phyloP scores from a whole-genome alignment of 2,888 invertebrate genomes.

The Busseola fusca region DNA sequence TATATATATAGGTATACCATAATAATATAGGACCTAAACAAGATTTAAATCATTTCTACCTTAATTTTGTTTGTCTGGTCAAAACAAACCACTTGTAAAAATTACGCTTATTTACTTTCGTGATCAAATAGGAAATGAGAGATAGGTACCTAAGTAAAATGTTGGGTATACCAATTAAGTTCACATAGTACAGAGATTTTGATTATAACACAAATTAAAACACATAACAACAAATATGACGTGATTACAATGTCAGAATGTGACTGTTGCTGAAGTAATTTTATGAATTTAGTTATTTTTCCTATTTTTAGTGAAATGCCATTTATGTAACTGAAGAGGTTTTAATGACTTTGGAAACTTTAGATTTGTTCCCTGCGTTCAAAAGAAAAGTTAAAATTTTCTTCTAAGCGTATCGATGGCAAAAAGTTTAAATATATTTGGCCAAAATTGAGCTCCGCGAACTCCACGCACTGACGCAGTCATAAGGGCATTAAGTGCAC shows the following conservation, averaged over 20 bases:
- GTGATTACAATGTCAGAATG: constrained; percentile 48
- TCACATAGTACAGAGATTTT: constrained; percentile 64
- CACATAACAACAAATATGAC: constrained; percentile 59
- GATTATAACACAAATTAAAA: constrained; percentile 53
- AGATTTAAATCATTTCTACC: neutral
- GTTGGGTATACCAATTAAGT: constrained; percentile 25
- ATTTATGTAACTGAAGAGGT: neutral
- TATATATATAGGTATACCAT: too few relatives aligned
- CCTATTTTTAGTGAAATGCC: constrained; percentile 5
- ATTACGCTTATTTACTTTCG: neutral
- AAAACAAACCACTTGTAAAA: neutral
- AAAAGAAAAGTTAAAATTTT: neutral
- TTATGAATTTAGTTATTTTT: constrained; percentile 6
- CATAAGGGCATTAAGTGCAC: neutral
- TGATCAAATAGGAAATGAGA: neutral
- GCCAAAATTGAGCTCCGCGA: neutral
- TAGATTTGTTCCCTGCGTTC: neutral
- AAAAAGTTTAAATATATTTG: neutral
- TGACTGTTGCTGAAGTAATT: constrained; percentile 23
- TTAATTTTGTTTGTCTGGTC: neutral
- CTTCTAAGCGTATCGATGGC: too few relatives aligned
- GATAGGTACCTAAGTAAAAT: neutral
- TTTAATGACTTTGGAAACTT: neutral
- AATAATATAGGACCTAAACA: neutral
- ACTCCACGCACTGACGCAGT: neutral